Base-by-base conservation (phyloP, 1,140 invertebrate genomes). In the Carcinoscorpius rotundicauda region DNA sequence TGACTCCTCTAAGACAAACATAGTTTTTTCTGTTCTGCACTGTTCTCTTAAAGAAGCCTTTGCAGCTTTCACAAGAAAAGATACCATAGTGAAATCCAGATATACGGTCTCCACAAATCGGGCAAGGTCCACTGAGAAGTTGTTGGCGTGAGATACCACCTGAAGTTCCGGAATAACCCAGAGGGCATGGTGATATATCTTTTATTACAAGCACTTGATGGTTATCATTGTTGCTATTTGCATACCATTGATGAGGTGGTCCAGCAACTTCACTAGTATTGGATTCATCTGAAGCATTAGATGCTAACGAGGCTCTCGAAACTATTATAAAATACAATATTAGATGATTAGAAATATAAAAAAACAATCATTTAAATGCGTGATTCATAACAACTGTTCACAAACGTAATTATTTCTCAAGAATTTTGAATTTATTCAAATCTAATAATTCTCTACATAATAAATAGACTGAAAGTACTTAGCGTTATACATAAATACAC, bases 1-100 rank as follows among this genome's bases (percentile, higher is more conserved):
- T 86, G 0, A 89, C 89, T 10, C 91, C 91, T 58, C 91, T 83
- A 60, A 96, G 82, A 76, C 95, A 98, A 66, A 93, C 88, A 78
- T 97, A 98, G 75, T 93, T 91, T 78, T 97, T 97, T 61, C 94
- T 85, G 76, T 98, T 98, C 80, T 98, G 94, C 4, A 98, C 95
- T 57, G 93, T 98, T 67, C 95, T 83, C 77, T 98, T 97, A 79
- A 98, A 98, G 78, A 98, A 98, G 4, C 95, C 95, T 81, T 98
- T 98, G 72, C 82, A 98, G 8, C 90, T 94, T 75, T 98, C 94
- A 79, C 94, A 98, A 8, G 92, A 94, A 77, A 96, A 97, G 71
- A 97, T 97, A 8, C 92, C 92, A 74, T 96, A 96, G 76, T 96
- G 92, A 77, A 94, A 94, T 8, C 93, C 93, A 68, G 89, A 93